Conservation (phyloP, 2,888 invertebrate genomes). For the Caenorhabditis drosophilae region DNA sequence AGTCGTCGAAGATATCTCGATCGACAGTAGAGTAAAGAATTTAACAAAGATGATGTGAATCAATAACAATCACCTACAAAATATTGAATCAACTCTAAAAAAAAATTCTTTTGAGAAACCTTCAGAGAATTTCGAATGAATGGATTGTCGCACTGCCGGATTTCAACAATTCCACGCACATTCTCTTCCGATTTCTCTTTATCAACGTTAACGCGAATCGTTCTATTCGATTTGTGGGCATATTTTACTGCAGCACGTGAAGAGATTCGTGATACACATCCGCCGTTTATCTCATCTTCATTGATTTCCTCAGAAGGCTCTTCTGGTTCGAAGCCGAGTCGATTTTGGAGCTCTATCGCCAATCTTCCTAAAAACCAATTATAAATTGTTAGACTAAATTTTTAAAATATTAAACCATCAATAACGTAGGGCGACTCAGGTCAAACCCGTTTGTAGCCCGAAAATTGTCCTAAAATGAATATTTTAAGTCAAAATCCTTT, state of each 20-base stretch:
- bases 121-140: conserved; percentile 5
- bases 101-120: conserved; percentile 13
- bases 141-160: conserved; percentile 5
- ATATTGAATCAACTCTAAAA: conserved; percentile 18
- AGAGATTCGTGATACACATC: conserved; percentile 9
- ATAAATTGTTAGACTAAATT: conserved; percentile 11
- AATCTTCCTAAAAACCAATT: conserved; percentile 7
- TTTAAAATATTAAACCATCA: conserved; percentile 14
- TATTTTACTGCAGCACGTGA: conserved; percentile 10
- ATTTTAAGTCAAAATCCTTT: conserved; percentile 19
- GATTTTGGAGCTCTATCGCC: conserved; percentile 7
- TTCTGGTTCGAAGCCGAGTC: conserved; percentile 7
- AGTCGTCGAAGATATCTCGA: conserved; percentile 12
- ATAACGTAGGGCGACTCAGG: conserved; percentile 9
- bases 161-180: conserved; percentile 9
- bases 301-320: conserved; percentile 4
- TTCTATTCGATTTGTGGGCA: conserved; percentile 8
- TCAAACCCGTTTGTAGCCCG: conserved; percentile 5
- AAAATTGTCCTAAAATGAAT: conserved; percentile 15
- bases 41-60: conserved; percentile 5
- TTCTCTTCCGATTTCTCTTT: conserved; percentile 9
- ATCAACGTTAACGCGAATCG: conserved; percentile 6
- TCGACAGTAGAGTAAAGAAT: conserved; percentile 7
- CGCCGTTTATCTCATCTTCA: conserved; percentile 9
- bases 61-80: conserved; percentile 15